Percentiles rank a stretch among this genome's conserved stretches.
phyloP scores from a whole-genome alignment of 2,797 vertebrate species.

The Catamblyrhynchus diadema region DNA sequence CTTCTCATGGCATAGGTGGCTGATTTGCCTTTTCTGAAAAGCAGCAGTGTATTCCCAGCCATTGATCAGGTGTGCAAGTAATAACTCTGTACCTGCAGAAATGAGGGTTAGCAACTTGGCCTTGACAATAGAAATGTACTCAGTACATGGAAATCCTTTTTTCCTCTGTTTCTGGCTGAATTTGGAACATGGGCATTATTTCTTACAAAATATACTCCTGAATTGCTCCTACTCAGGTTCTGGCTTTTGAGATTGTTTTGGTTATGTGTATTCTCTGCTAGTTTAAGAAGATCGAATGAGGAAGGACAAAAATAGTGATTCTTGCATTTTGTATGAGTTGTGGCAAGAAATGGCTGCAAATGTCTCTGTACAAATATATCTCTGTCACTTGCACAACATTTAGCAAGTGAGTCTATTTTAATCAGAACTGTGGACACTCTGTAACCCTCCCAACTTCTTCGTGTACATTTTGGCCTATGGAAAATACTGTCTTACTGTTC shows the following conservation, averaged over 20 bases:
- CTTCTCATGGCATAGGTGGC: neutral
- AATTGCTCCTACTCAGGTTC: neutral
- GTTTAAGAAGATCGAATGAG: neutral
- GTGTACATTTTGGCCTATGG: neutral
- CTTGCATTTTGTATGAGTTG: neutral
- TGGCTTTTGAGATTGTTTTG: neutral
- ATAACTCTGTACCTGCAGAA: neutral
- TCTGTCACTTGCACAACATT: neutral
- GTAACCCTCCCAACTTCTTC: neutral
- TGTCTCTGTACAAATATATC: accelerated
- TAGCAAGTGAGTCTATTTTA: neutral
- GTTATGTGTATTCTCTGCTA: neutral
- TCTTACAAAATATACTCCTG: neutral
- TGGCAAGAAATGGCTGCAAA: neutral
- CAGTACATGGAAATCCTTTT: neutral
- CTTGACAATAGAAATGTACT: neutral
- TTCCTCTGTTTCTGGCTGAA: neutral
- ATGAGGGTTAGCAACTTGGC: neutral
- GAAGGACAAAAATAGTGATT: neutral
- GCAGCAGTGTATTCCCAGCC: neutral
- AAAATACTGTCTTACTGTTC: neutral
- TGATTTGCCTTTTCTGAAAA: neutral
- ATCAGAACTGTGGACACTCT: neutral
- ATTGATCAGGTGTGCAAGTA: neutral
- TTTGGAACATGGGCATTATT: neutral